Evolutionary conservation across 2,888 invertebrate genomes (phyloP).

Genomic region (Spicauda simplicius): DNA sequence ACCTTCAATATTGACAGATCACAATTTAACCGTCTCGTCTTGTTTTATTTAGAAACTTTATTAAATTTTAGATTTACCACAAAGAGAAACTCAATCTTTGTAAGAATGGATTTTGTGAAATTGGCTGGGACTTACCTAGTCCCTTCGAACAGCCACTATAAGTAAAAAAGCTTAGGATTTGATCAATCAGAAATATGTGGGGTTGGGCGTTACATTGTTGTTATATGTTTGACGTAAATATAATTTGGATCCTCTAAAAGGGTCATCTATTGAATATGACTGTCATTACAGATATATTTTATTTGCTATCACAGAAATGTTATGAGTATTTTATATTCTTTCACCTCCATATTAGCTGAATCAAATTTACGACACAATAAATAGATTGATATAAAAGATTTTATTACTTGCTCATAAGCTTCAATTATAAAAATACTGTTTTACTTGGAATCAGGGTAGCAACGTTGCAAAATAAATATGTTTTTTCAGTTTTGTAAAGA

Average conservation of each 20-base stretch:
- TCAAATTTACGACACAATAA: no score
- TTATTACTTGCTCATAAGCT: no score
- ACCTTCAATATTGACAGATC: no score
- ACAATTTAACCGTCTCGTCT: background rate
- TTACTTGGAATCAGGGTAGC: no score
- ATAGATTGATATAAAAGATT: no score
- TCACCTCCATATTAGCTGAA: no score
- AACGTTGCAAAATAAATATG: no score
- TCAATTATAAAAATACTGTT: no score
- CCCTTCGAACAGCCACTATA: slow-evolving; percentile 7
- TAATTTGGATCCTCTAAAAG: slow-evolving; percentile 4
- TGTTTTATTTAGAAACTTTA: slow-evolving; percentile 10
- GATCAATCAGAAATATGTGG: slow-evolving; percentile 15
- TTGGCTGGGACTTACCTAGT: slow-evolving; percentile 20
- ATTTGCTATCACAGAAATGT: background rate
- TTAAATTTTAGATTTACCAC: background rate
- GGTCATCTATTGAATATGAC: slow-evolving; percentile 1
- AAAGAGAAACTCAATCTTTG: slow-evolving; percentile 2
- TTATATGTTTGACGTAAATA: slow-evolving; percentile 8
- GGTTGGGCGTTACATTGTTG: slow-evolving; percentile 8
- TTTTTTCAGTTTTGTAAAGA: no score
- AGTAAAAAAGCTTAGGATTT: slow-evolving; percentile 22
- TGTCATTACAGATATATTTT: slow-evolving; percentile 1
- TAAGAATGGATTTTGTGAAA: slow-evolving; percentile 22
- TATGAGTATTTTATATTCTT: background rate